phyloP scores from a whole-genome alignment of 2,797 vertebrate genomes.

The Phalloptychus januarius region DNA sequence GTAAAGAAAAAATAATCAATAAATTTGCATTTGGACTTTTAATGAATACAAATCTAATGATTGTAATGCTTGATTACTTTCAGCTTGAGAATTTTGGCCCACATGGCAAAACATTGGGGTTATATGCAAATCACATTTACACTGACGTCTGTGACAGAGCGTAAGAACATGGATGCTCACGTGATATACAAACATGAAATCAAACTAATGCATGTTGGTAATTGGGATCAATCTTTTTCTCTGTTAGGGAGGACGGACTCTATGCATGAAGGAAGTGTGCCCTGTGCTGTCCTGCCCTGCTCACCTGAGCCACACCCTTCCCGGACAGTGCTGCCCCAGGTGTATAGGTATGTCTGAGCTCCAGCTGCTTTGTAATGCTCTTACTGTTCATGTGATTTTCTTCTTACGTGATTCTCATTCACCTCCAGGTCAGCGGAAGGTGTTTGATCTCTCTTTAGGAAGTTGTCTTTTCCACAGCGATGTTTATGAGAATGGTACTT shows the following conservation, averaged over 20 bases:
- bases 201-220: not conserved
- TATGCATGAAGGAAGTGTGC: constrained; percentile 91
- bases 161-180: not conserved
- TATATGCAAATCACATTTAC: not conserved
- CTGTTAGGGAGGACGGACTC: constrained; percentile 88
- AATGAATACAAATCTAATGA: not conserved
- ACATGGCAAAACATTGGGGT: no score
- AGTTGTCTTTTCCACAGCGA: constrained; percentile 97
- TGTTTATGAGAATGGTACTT: constrained; percentile 90
- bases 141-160: not conserved
- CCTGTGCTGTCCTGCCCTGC: constrained; percentile 95
- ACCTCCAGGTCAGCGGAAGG: constrained; percentile 92
- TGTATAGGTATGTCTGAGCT: constrained; percentile 86
- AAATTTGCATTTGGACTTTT: not conserved
- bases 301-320: constrained; percentile 89
- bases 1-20: not conserved
- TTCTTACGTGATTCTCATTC: not conserved
- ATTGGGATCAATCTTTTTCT: constrained; percentile 37
- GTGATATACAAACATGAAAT: not conserved
- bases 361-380: not conserved
- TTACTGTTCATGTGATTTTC: not conserved
- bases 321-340: constrained; percentile 92
- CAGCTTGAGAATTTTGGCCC: not conserved
- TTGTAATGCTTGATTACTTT: not conserved
- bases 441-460: constrained; percentile 93